Percentiles rank a stretch among this genome's conserved stretches.
phyloP scores from a whole-genome alignment of 2,113 vertebrate species.

The Menura novaehollandiae region DNA sequence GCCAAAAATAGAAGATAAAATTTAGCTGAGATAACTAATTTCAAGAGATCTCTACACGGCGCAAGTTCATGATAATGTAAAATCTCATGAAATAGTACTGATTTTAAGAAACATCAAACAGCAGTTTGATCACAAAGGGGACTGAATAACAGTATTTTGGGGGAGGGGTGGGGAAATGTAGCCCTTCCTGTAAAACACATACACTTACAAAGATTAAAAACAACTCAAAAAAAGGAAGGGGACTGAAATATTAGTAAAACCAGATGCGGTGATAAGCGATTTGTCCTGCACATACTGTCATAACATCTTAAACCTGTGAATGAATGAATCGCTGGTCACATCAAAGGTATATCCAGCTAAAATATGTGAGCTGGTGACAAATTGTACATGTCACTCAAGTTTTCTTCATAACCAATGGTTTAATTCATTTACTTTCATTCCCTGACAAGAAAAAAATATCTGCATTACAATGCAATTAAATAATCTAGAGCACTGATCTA shows the following conservation, averaged over 20 bases:
- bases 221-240: not conserved
- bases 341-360: not conserved
- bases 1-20: not conserved
- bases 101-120: not conserved
- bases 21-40: not conserved
- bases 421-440: not conserved
- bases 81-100: not conserved
- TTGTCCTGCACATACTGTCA: not conserved
- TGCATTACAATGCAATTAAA: not conserved
- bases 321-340: not conserved
- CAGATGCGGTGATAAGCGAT: not conserved
- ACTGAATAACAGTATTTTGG: not conserved
- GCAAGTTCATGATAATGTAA: not conserved
- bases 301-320: not conserved
- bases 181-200: not conserved
- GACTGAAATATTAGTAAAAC: not conserved
- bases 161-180: not conserved
- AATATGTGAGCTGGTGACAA: not conserved
- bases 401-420: not conserved
- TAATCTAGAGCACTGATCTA: not conserved
- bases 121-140: not conserved
- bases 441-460: not conserved
- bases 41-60: not conserved
- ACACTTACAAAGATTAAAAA: not conserved
- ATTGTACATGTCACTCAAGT: not conserved